Evolutionary conservation across 2,113 vertebrate genomes (phyloP).

Genomic region (Pontoporia blainvillei): DNA sequence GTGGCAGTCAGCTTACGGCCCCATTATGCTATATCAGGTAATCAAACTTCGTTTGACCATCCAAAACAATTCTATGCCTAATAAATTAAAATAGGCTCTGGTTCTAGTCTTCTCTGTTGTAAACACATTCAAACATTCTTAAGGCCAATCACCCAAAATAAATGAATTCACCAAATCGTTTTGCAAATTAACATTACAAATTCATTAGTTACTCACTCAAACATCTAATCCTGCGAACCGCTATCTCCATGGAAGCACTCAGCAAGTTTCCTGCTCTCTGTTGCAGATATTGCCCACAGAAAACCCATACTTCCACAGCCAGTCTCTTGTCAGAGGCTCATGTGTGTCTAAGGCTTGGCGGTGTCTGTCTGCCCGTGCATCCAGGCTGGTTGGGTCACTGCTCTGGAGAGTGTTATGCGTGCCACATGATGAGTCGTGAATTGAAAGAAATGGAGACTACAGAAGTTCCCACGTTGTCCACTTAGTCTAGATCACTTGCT

Average conservation of each 20-base stretch:
- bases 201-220: conserved; percentile 14
- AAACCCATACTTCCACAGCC: background rate
- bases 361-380: background rate
- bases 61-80: conserved; percentile 22
- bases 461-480: background rate
- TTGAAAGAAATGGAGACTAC: background rate
- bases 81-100: conserved; percentile 32
- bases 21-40: background rate
- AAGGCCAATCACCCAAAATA: conserved; percentile 41
- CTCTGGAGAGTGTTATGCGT: background rate
- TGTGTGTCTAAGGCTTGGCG: background rate
- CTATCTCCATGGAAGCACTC: background rate
- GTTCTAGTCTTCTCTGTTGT: conserved; percentile 9
- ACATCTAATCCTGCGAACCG: background rate
- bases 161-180: conserved; percentile 20
- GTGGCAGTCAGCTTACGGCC: background rate
- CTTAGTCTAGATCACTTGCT: background rate
- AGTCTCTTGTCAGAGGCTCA: background rate
- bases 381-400: background rate
- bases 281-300: background rate
- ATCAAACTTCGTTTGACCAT: conserved; percentile 9
- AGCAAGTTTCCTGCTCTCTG: background rate
- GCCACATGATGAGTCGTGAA: background rate
- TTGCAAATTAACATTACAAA: conserved; percentile 33
- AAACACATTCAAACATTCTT: conserved; percentile 29